A percentile compares a stretch with the other conserved stretches of the same genome.
phyloP scores from a whole-genome alignment of 2,113 vertebrate genomes.

The Furnarius figulus region DNA sequence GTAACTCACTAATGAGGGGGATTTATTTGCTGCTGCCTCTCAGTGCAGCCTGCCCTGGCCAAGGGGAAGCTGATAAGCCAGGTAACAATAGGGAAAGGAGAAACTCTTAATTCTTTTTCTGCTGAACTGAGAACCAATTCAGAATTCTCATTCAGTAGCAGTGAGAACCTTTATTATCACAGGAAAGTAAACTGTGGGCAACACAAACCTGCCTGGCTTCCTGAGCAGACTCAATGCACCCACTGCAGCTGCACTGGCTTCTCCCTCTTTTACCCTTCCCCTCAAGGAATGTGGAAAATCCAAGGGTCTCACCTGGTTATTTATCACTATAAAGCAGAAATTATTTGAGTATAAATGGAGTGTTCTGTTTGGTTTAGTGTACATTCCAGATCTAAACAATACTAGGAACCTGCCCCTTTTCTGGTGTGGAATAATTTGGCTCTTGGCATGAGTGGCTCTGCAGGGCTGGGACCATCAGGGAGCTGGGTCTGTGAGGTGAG shows the following conservation, averaged over 20 bases:
- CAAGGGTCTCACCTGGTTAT: not conserved
- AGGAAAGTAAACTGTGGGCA: not conserved
- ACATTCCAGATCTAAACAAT: not conserved
- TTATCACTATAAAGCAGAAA: not conserved
- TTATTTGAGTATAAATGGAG: not conserved
- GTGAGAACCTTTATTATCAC: not conserved
- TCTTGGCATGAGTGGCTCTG: not conserved
- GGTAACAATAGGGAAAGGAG: not conserved
- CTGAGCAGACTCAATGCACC: not conserved
- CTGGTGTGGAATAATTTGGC: not conserved
- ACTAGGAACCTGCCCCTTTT: not conserved
- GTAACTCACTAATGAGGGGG: not conserved
- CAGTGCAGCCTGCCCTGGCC: not conserved
- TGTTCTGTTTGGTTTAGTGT: not conserved
- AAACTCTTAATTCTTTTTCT: not conserved
- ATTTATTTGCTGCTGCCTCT: not conserved
- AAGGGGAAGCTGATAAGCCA: not conserved
- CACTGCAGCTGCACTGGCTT: not conserved
- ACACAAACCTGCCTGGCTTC: accelerated
- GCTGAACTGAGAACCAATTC: not conserved
- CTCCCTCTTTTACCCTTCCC: not conserved
- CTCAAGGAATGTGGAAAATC: not conserved
- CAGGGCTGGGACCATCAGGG: not conserved
- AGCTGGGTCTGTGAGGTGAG: not conserved
- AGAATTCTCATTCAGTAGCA: not conserved